Evolutionary conservation across 1,140 invertebrate species (phyloP), one percentile per base, ranked within the genome.

Genomic region (Monochamus saltuarius): DNA sequence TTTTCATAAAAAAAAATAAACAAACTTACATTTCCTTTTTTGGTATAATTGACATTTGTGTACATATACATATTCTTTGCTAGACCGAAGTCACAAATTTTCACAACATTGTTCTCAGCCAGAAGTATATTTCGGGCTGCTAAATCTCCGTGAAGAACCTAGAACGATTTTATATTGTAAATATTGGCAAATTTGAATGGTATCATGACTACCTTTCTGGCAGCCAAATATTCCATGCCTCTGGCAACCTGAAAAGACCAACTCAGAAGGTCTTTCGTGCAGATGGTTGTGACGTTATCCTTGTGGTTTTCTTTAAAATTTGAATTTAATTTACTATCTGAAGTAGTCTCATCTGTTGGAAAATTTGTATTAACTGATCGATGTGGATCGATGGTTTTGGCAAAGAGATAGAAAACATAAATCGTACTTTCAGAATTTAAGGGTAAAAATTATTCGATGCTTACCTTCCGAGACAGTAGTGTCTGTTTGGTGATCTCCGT

Each of bases 71-170:
- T 89, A 63, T 92, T 94, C 74, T 94, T 86, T 0, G 96, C 94
- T n/a, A 99, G 77, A 14, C 96, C 96, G 80, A 98, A 98, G 75
- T 98, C 96, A 61, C 94, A 97, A 64, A 99, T 97, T 77, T 98
- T 98, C 0, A 92, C 89, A 0, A 92, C 78, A 71, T 94, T 91
- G 57, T 95, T 83, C 35, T 97, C 92, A 1, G 92, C 87, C 1
- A 99, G 81, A n/a, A 98, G 80, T 54, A 98, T 89, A 80, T 99
- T 99, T 75, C 97, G 84, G 1, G 96, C 95, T 0, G 96, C 96
- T 52, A 99, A 81, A 83, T 99, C 96, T 13, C 96, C 89, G 75
- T 99, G 97, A 4, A 98, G 71, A 0, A 93, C 87, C 85, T 89
- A 39, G 14, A 1, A 34, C 35, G 43, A 55, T 34, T n/a, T 17